These are phyloP conservation scores for Zaprionus lineosus DNA, from an alignment of 2,888 invertebrate genomes.

Conservation along the genomic window DNA sequence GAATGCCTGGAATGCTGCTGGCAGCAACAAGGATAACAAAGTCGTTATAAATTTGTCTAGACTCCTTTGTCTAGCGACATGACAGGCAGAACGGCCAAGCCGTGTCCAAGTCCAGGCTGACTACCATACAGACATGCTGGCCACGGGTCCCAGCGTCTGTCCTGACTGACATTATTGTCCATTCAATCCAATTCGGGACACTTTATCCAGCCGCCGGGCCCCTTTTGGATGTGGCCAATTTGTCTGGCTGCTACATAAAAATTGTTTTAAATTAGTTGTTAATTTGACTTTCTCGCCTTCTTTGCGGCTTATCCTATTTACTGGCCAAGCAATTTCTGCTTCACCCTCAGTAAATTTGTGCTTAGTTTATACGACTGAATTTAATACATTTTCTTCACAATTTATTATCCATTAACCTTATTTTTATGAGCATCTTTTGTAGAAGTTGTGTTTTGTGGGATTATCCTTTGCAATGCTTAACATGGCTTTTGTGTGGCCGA, in stretches of 20 bases:
- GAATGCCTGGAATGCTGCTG: constrained; percentile 45
- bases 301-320: not conserved
- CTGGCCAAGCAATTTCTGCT: constrained; percentile 7
- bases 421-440: not conserved
- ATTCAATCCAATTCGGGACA: constrained; percentile 48
- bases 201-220: constrained; percentile 1
- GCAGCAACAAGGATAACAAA: constrained; percentile 42
- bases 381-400: not conserved
- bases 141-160: constrained; percentile 16
- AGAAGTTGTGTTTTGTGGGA: no score
- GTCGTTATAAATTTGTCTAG: constrained; percentile 72
- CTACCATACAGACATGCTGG: not conserved
- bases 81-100: constrained; percentile 22
- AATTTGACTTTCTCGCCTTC: constrained; percentile 49
- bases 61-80: constrained; percentile 63
- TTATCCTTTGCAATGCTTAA: no score
- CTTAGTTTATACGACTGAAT: constrained; percentile 1
- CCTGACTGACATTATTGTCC: constrained; percentile 60
- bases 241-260: constrained; percentile 61
- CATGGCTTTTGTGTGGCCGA: no score
- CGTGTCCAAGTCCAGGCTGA: constrained; percentile 6
- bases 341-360: not conserved
- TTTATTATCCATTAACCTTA: constrained; percentile 15
- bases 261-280: constrained; percentile 69
- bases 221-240: constrained; percentile 37